A percentile compares a stretch with the other conserved stretches of the same genome.
Conservation (phyloP, 2,888 invertebrate genomes). For the Tenthredo scrophulariae region DNA sequence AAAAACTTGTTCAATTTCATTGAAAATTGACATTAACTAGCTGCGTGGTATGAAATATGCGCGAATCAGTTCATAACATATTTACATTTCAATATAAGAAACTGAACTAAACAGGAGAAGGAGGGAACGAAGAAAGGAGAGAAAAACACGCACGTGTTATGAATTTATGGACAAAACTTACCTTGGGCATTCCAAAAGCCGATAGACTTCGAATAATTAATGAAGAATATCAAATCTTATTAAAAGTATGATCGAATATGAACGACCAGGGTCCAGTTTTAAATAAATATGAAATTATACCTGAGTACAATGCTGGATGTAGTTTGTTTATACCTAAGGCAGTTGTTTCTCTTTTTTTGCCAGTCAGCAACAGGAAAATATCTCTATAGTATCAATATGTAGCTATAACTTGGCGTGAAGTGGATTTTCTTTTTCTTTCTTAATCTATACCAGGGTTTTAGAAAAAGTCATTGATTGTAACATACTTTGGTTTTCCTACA, state of each 20-base stretch:
- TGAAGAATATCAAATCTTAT: background rate
- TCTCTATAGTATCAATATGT: background rate
- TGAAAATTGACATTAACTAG: too few species aligned
- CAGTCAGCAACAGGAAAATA: background rate
- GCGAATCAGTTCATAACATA: background rate
- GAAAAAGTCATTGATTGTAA: background rate
- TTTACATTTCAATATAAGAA: background rate
- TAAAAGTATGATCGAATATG: background rate
- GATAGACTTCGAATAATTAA: background rate
- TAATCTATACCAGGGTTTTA: background rate
- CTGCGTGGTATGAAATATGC: background rate
- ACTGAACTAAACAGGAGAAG: background rate
- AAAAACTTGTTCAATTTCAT: background rate
- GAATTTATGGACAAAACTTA: conserved; percentile 19
- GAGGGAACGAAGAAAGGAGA: background rate
- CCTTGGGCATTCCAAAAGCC: conserved; percentile 23
- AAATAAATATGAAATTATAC: too few species aligned
- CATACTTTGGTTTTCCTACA: background rate
- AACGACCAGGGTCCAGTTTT: background rate
- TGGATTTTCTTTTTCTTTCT: background rate
- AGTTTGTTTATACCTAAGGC: background rate
- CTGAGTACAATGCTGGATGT: background rate
- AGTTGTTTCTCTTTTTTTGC: background rate
- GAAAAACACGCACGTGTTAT: background rate
- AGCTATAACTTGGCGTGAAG: background rate